These are phyloP conservation scores for Nannospalax galili DNA, from an alignment of 2,113 vertebrate genomes.

Conservation along the genomic window DNA sequence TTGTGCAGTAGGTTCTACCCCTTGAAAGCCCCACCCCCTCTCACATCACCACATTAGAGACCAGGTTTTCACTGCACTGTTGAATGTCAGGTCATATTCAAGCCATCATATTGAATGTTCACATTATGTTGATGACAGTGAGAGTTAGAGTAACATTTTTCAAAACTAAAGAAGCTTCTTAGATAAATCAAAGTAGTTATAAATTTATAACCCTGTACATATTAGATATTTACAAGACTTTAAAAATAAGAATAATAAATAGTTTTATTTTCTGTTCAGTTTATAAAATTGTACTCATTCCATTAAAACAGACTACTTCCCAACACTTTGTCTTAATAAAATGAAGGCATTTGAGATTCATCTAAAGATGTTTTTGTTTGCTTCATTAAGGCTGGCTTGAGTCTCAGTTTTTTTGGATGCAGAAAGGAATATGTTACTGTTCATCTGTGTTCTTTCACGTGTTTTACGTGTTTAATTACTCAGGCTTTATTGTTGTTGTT, in stretches of 20 bases:
- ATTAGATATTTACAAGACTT: neutral
- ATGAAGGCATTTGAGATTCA: conserved; percentile 67
- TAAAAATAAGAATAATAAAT: neutral
- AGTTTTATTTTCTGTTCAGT: conserved; percentile 32
- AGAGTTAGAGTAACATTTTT: neutral
- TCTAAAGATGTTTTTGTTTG: conserved; percentile 60
- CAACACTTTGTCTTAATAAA: conserved; percentile 69
- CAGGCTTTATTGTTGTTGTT: no score
- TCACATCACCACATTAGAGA: neutral
- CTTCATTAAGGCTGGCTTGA: conserved; percentile 60
- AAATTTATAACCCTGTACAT: neutral
- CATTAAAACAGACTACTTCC: conserved; percentile 75
- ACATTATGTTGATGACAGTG: neutral
- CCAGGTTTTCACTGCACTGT: neutral
- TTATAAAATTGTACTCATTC: conserved; percentile 61
- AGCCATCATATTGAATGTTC: neutral
- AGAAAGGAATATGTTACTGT: conserved; percentile 47
- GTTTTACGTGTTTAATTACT: neutral
- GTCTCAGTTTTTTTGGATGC: conserved; percentile 22
- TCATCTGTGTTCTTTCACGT: conserved; percentile 32
- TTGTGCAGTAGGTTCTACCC: neutral
- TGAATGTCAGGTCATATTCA: neutral
- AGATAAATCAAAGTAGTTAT: neutral
- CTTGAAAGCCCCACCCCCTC: neutral
- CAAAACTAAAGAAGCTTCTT: neutral